Evolutionary conservation across 2,113 vertebrate genomes (phyloP), one percentile per base, ranked within the genome.

Genomic region (Cryptomyrus ogoouensis): DNA sequence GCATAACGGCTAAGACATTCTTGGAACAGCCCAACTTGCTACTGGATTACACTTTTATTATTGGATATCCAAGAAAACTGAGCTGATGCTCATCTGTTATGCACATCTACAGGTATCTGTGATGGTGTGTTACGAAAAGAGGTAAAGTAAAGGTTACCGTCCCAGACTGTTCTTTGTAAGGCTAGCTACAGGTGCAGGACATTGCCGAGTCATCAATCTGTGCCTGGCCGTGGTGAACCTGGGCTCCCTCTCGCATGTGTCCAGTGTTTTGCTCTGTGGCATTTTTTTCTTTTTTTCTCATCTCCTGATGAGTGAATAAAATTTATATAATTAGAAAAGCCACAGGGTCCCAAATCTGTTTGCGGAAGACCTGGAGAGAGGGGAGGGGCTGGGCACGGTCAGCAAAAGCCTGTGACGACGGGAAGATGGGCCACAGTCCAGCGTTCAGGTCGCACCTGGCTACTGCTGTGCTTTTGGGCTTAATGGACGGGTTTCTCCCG

Each of bases 401-500:
- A 39, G 49, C 27, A 39, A 7, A 87, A 47, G 10, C 49, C 85
- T 53, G 31, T 39, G 17, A 31, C 31, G 27, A 39, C 2, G 15
- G 52, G 86, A 31, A 42, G 86, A 21, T 21, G 50, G 49, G 6
- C 53, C 12, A 5, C 27, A 17, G 46, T 66, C 83, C 24, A 90
- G 13, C 15, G 27, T 27, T 15, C 52, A 44, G 86, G 35, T 87
- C 5, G 50, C 50, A 56, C 86, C 27, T 87, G 86, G 31, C 15
- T 58, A 42, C 13, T 31, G 83, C 44, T 85, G 42, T 1, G n/a
- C 5, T 49, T 49, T 47, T 7, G 10, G 86, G 89, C 90, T 90
- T 84, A 88, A 8, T 35, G 52, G 91, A 92, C 83, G 91, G 56
- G 88, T 88, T 91, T 83, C 90, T 21, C 62, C 87, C 42, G 39